Base-by-base conservation (phyloP, 2,113 vertebrate species). In the Cephalophus harveyi region DNA sequence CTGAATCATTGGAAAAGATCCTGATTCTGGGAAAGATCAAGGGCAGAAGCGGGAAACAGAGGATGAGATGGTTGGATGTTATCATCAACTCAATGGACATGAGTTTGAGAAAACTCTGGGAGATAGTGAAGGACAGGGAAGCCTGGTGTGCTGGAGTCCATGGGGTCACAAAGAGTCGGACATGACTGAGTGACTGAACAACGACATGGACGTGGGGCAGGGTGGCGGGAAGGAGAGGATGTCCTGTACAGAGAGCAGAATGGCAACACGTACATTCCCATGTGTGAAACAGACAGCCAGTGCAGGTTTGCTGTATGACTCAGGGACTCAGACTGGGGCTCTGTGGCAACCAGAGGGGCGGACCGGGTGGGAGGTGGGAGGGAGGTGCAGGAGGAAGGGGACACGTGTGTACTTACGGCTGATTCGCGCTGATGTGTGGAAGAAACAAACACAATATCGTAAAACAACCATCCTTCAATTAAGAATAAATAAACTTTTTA, bases 251-350 rank as follows among this genome's bases (percentile, higher is more conserved):
- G 71, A 43, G 11, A 74, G 36, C 1, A 25, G 10, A 23, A 25
- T 6, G 0, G 11, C 40, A 23, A 25, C 21, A 3, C 3, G 14
- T 3, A 14, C 21, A 2, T 13, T 3, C 6, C 21, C 11, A 0
- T 3, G 6, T 14, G 71, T 1, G 3, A 74, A 4, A 7, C 2
- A 25, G 62, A 4, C 0, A 21, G 71, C 36, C 23, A 43, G 19
- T 25, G 36, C 11, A 23, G 6, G 40, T 40, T 25, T 43, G 23
- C 36, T 7, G 12, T 43, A 1, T 14, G 36, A 14, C 71, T 76
- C 71, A 14, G 36, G 23, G 71, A 14, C 21, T 27, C 36, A 43
- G 2, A 2, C 36, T 7, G 71, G 11, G 36, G 36, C 71, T 43
- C 71, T 23, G n/a, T 23, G n/a, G 12, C 67, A 12, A 12, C 9